Evolutionary conservation across 2,797 vertebrate genomes (phyloP).

Genomic region (Scleropages formosus): DNA sequence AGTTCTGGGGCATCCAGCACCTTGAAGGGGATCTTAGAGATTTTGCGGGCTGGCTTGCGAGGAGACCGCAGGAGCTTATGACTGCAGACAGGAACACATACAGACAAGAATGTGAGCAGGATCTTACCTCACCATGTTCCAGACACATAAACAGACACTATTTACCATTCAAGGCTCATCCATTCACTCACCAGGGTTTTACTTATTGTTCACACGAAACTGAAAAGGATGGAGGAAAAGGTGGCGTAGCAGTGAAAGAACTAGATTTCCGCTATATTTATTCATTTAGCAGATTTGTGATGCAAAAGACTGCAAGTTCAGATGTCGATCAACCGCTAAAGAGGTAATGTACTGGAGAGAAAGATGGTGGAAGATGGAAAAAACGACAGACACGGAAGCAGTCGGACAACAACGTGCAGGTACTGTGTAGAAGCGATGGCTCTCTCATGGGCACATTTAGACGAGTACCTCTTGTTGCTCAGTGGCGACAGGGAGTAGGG

Average conservation of each 20-base stretch:
- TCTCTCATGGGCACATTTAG: not conserved
- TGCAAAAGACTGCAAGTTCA: no score
- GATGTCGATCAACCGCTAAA: no score
- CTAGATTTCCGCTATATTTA: no score
- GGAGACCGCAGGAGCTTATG: constrained; percentile 80
- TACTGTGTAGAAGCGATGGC: not conserved
- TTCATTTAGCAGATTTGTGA: no score
- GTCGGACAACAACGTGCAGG: no score
- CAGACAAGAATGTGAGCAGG: not conserved
- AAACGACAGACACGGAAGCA: no score
- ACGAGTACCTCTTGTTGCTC: constrained; percentile 75
- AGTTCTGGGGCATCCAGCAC: constrained; percentile 80
- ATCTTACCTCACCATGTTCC: not conserved
- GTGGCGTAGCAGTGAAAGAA: no score
- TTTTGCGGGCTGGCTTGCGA: constrained; percentile 77
- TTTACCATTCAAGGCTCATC: no score
- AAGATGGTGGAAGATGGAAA: no score
- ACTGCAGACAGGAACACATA: constrained; percentile 46
- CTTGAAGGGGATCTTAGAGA: constrained; percentile 83
- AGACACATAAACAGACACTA: not conserved
- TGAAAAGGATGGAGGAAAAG: no score
- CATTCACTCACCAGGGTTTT: not conserved
- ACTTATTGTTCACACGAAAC: no score
- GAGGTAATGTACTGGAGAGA: no score
- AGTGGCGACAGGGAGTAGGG: constrained; percentile 79